Evolutionary conservation across 2,113 vertebrate genomes (phyloP), one percentile per base, ranked within the genome.

Genomic region (Perca flavescens): DNA sequence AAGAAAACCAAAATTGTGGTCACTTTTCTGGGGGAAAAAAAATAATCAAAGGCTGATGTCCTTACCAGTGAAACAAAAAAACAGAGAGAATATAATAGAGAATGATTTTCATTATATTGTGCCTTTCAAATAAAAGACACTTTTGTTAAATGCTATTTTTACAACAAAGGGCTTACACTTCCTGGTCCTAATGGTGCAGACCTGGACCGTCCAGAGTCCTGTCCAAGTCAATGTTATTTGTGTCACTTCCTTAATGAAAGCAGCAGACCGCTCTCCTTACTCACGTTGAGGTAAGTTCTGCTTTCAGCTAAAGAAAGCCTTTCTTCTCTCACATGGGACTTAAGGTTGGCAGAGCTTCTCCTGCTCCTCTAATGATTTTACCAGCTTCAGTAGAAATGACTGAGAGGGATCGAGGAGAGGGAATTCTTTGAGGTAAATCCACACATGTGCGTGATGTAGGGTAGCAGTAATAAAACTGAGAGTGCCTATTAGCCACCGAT

Each of bases 301-400:
- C 88, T 92, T 36, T 89, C 83, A 80, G 86, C 82, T 89, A 88
- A 96, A 97, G 95, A 96, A 97, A 91, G 96, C 94, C 86, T 97
- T 96, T 94, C 96, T 96, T 86, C 97, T 96, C 0, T 96, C 96
- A 88, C 96, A 90, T 72, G 97, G 96, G 88, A 96, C 83, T 82
- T 46, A 60, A 97, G 95, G 93, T 96, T 97, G 96, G 98, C 97
- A 94, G 96, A 96, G 80, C 96, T 96, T 88, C 97, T 96, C 95
- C 1, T 93, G 94, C 50, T 86, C 82, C 80, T 88, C 80, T 95
- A 94, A 95, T 95, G 93, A 66, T 74, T 93, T 91, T 88, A 89
- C 85, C 94, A 95, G 93, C 90, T 90, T 87, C 28, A 82, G 65
- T 28, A 80, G 75, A 91, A 92, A 83, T 25, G 79, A 87, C 43